phyloP scores from a whole-genome alignment of 2,113 vertebrate genomes.

The Oxyura jamaicensis region DNA sequence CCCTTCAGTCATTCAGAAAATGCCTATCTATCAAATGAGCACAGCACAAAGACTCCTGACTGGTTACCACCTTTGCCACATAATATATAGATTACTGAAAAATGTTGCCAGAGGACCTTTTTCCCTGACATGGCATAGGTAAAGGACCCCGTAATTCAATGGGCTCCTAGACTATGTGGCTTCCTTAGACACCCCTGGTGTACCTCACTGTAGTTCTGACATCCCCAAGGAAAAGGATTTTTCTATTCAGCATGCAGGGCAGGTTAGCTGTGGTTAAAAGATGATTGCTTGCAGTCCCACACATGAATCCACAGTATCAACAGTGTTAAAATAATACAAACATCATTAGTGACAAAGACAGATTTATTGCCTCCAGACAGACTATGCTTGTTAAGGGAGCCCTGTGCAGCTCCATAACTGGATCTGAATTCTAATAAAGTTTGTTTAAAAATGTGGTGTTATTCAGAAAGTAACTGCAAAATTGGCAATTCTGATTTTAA shows the following conservation, averaged over 20 bases:
- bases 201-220: background rate
- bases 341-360: slow-evolving; percentile 65
- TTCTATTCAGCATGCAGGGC: background rate
- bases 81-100: background rate
- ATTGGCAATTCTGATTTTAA: slow-evolving; percentile 23
- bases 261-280: background rate
- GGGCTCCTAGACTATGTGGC: background rate
- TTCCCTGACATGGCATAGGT: fast-evolving
- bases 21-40: background rate
- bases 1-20: background rate
- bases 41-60: background rate
- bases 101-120: background rate
- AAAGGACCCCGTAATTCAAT: background rate
- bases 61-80: background rate
- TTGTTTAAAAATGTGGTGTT: slow-evolving; percentile 25
- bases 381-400: slow-evolving; percentile 43
- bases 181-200: background rate
- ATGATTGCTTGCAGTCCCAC: background rate
- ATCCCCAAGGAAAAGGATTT: background rate
- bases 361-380: slow-evolving; percentile 59
- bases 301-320: background rate
- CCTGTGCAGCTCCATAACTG: background rate
- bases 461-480: slow-evolving; percentile 36
- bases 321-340: slow-evolving; percentile 54
- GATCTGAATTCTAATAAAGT: slow-evolving; percentile 67